Conservation (phyloP, 2,113 vertebrate species). For the Heterotilapia buettikoferi region DNA sequence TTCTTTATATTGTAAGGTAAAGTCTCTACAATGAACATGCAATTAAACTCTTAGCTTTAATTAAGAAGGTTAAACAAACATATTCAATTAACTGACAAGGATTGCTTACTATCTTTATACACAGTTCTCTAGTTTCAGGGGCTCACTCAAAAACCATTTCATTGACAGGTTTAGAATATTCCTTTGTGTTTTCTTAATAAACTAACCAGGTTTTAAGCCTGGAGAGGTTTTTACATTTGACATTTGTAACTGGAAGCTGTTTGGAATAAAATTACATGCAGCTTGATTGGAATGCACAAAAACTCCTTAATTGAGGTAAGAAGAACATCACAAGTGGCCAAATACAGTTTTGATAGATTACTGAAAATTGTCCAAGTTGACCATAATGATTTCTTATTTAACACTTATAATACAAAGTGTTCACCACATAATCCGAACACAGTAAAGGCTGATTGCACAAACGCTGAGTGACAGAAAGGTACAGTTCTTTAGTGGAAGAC, state of each 20-base stretch:
- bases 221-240: neutral
- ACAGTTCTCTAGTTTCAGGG: neutral
- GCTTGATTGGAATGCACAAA: neutral
- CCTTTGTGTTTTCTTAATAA: neutral
- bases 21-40: neutral
- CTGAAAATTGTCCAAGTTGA: neutral
- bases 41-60: neutral
- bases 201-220: neutral
- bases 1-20: neutral
- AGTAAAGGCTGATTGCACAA: neutral
- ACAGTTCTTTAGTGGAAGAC: neutral
- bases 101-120: neutral
- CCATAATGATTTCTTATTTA: neutral
- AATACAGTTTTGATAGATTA: neutral
- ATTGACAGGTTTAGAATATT: neutral
- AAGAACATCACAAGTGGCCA: neutral
- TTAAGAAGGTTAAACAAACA: neutral
- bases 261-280: neutral
- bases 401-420: neutral
- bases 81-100: neutral
- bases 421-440: fast-evolving
- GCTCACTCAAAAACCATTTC: neutral
- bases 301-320: neutral
- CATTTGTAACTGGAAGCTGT: neutral
- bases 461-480: neutral